Evolutionary conservation across 2,797 vertebrate genomes (phyloP), one percentile per base, ranked within the genome.

Genomic region (Falco biarmicus): DNA sequence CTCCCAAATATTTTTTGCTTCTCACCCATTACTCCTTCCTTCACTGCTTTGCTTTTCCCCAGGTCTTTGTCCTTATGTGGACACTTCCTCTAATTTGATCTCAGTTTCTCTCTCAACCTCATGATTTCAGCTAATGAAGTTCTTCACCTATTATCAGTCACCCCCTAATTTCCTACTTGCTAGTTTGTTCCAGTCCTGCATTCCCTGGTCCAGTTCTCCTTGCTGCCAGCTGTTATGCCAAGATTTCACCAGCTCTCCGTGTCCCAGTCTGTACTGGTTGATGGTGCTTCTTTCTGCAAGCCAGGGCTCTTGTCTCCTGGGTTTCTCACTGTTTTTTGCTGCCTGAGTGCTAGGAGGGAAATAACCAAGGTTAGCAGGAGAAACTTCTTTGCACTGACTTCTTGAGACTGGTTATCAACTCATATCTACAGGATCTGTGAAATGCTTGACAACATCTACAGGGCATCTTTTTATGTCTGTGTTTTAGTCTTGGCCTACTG

Each of bases 181-280:
- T 63, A 4, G 13, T 84, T 94, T 84, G 57, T 78, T 50, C n/a
- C 73, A 57, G 48, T 45, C 32, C 65, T 69, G 34, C 4, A 6
- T 93, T 73, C 26, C 26, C 39, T 50, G 41, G 8, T 34, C 54
- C 71, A 2, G 3, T 53, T 64, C 28, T 74, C 26, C 45, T 75
- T 78, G 85, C 51, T 80, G n/a, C 15, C 51, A 24, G 25, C 41
- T 76, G 21, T 64, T 54, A 54, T 0, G 1, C 43, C 14, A 11
- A 24, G 61, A 10, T 16, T 81, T 14, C 39, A 10, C 20, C 68
- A 71, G 7, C 31, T 59, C n/a, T 69, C 7, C 1, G 4, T 50
- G 24, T 47, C 34, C 57, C 34, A 25, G 14, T 47, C 59, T 20
- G 0, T 9, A 1, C 18, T 29, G 7, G 37, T 39, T 1, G 2